phyloP scores from a whole-genome alignment of 1,140 invertebrate species.

The Listronotus bonariensis region DNA sequence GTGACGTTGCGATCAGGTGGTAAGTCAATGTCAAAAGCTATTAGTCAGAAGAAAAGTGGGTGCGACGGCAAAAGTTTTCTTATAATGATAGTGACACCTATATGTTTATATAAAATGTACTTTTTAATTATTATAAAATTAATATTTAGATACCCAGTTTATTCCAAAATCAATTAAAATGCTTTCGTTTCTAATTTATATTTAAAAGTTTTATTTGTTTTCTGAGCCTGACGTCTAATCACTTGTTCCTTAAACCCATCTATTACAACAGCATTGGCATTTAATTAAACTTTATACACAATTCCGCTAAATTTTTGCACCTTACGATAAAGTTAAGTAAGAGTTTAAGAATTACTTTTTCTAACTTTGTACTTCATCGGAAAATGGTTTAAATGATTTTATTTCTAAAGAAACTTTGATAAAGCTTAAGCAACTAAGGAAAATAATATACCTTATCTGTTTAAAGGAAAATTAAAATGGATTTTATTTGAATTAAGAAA shows the following conservation, averaged over 20 bases:
- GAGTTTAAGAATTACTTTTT: constrained; percentile 24
- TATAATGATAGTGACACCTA: too few relatives aligned
- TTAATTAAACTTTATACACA: constrained; percentile 20
- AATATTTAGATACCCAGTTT: too few relatives aligned
- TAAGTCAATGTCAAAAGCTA: too few relatives aligned
- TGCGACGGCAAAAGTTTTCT: too few relatives aligned
- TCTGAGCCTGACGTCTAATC: neutral
- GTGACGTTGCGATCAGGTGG: too few relatives aligned
- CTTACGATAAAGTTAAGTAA: constrained; percentile 21
- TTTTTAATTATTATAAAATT: too few relatives aligned
- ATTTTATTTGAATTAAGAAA: too few relatives aligned
- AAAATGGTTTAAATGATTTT: constrained; percentile 28
- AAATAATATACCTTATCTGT: constrained; percentile 1
- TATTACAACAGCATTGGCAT: constrained; percentile 8
- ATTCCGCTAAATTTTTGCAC: constrained; percentile 22
- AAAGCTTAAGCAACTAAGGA: constrained; percentile 17
- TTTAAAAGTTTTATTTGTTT: too few relatives aligned
- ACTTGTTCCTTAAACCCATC: neutral
- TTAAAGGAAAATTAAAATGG: constrained; percentile 12
- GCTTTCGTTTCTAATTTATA: too few relatives aligned
- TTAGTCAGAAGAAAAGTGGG: too few relatives aligned
- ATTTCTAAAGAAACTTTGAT: constrained; percentile 21
- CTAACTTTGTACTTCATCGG: constrained; percentile 8
- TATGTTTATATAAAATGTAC: too few relatives aligned
- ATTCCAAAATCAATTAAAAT: too few relatives aligned